These are phyloP conservation scores for Apostichopus leukothele DNA, from an alignment of 53 echinoderm and acorn worm species.

Conservation along the genomic window DNA sequence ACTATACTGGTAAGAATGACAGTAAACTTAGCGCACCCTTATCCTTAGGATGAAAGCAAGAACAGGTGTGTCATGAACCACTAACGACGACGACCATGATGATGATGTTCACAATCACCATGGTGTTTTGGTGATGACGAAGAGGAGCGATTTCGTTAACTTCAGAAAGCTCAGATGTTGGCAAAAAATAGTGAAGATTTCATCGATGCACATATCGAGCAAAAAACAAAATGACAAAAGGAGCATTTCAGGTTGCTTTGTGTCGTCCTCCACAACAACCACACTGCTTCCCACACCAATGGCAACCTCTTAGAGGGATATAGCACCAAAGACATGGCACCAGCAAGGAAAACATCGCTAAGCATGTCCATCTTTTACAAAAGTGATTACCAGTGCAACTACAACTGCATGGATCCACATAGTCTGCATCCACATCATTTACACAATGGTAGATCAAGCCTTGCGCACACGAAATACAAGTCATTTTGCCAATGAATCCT, in stretches of 20 bases:
- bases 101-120: neutral
- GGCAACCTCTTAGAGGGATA: constrained; percentile 88
- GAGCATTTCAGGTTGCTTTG: constrained; percentile 73
- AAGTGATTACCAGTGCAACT: constrained; percentile 68
- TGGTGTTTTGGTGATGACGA: neutral
- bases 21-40: neutral
- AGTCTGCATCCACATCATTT: constrained; percentile 86
- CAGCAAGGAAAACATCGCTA: constrained; percentile 77
- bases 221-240: too few relatives aligned
- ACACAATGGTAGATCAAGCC: constrained; percentile 92
- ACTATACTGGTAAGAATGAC: neutral
- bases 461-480: constrained; percentile 75
- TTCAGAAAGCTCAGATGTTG: neutral
- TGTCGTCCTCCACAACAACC: constrained; percentile 96
- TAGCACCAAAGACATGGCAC: constrained; percentile 99
- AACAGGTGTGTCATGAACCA: neutral
- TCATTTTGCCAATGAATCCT: constrained; percentile 69
- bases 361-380: constrained; percentile 86
- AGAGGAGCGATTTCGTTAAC: neutral
- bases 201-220: neutral
- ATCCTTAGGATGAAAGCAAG: constrained; percentile 10
- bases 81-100: neutral
- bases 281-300: constrained; percentile 92
- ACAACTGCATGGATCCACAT: constrained; percentile 85
- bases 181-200: neutral